These are phyloP conservation scores for Acanthopleura granulata DNA, from an alignment of 2,888 invertebrate species.

Conservation along the genomic window DNA sequence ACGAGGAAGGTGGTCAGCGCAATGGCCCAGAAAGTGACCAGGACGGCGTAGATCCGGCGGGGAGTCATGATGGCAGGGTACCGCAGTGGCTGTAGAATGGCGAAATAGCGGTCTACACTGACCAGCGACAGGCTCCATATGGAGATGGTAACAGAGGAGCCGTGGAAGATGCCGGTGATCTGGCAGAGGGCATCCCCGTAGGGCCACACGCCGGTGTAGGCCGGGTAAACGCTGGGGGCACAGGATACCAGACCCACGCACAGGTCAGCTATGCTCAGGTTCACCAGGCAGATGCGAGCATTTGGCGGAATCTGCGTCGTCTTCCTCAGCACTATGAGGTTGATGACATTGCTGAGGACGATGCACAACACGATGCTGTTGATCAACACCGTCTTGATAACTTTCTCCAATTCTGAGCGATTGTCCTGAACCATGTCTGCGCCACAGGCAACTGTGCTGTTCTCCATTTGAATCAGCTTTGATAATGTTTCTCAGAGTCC, in stretches of 20 bases:
- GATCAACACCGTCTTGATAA: background rate
- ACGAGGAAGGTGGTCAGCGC: conserved; percentile 24
- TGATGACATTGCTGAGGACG: conserved; percentile 18
- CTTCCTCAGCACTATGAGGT: conserved; percentile 25
- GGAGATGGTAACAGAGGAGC: conserved; percentile 29
- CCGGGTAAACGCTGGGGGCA: conserved; percentile 27
- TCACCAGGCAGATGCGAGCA: conserved; percentile 27
- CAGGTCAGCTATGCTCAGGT: conserved; percentile 29
- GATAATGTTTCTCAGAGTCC: too few relatives aligned
- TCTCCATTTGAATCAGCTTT: too few relatives aligned
- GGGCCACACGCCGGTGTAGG: conserved; percentile 26
- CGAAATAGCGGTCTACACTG: conserved; percentile 31
- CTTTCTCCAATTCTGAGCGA: conserved; percentile 3
- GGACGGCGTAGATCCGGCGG: background rate
- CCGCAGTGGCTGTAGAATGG: conserved; percentile 27
- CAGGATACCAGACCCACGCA: conserved; percentile 29
- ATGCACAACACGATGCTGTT: background rate
- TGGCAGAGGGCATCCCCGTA: conserved; percentile 31
- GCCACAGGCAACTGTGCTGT: too few relatives aligned
- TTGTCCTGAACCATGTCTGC: background rate
- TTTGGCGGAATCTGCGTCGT: conserved; percentile 28
- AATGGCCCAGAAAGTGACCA: conserved; percentile 15
- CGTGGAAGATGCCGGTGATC: conserved; percentile 30
- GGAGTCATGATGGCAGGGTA: conserved; percentile 22
- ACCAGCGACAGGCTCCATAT: conserved; percentile 31